A percentile compares a stretch with the other conserved stretches of the same genome.
Evolutionary conservation across 2,888 invertebrate species (phyloP).

Genomic region (Tinea semifulvella): DNA sequence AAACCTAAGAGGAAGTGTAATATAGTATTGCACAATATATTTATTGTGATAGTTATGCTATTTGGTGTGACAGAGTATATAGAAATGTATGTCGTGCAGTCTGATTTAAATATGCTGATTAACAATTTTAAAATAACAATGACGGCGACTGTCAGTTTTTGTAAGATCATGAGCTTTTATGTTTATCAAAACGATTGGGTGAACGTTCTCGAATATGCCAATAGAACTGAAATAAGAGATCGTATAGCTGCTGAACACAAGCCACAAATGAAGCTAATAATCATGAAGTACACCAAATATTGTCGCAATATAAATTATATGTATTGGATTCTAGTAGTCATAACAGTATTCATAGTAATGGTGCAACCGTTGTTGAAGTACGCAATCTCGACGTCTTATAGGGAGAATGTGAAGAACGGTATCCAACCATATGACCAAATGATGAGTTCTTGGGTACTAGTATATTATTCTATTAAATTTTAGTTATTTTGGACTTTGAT

Average conservation of each 20-base stretch:
- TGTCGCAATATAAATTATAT: background rate
- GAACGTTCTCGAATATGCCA: slow-evolving; percentile 42
- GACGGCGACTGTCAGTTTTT: slow-evolving; percentile 41
- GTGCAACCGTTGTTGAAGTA: slow-evolving; percentile 1
- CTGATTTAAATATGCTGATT: slow-evolving; percentile 38
- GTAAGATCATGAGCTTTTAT: slow-evolving; percentile 40
- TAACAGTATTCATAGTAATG: background rate
- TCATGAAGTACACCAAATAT: background rate
- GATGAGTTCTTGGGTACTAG: slow-evolving; percentile 8
- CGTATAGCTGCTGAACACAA: slow-evolving; percentile 24
- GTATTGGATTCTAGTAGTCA: slow-evolving; percentile 2
- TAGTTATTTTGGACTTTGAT: too few species aligned
- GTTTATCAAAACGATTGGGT: slow-evolving; percentile 42
- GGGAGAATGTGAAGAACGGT: slow-evolving; percentile 4
- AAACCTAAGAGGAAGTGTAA: slow-evolving; percentile 32
- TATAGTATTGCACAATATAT: slow-evolving; percentile 33
- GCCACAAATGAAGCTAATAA: background rate
- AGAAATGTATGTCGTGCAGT: slow-evolving; percentile 47
- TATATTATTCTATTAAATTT: too few species aligned
- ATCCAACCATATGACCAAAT: slow-evolving; percentile 1
- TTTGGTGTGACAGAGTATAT: slow-evolving; percentile 44
- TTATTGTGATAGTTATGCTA: slow-evolving; percentile 37
- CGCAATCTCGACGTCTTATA: background rate
- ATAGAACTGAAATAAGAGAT: slow-evolving; percentile 34
- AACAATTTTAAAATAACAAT: slow-evolving; percentile 50